A percentile compares a stretch with the other conserved stretches of the same genome.
Evolutionary conservation across 1,140 invertebrate genomes (phyloP).

Genomic region (Brachionus koreanus): DNA sequence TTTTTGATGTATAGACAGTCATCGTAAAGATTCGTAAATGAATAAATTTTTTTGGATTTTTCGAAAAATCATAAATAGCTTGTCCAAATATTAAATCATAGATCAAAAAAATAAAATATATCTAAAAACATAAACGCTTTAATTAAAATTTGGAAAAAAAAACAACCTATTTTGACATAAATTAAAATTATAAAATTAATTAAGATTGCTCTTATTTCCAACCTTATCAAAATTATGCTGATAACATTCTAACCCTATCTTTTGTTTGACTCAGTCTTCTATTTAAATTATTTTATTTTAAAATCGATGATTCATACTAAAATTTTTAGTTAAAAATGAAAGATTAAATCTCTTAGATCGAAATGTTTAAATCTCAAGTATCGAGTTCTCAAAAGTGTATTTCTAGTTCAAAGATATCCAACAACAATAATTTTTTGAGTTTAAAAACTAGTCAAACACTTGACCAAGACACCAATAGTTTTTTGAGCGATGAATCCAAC

Average conservation of each 20-base stretch:
- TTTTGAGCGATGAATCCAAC: neutral
- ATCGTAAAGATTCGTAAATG: no score
- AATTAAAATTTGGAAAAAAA: neutral
- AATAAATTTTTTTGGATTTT: no score
- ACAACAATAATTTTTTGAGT: no score
- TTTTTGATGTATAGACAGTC: no score
- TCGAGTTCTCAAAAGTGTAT: neutral
- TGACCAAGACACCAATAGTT: neutral
- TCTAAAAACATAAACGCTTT: neutral
- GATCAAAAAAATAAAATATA: neutral
- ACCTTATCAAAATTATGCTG: neutral
- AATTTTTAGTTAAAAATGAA: neutral
- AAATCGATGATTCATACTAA: neutral
- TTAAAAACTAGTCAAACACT: neutral
- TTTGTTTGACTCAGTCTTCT: neutral
- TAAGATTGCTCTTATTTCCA: neutral
- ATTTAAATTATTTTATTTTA: neutral
- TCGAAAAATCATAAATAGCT: no score
- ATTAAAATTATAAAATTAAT: neutral
- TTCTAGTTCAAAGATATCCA: neutral
- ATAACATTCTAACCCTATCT: neutral
- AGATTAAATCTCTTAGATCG: neutral
- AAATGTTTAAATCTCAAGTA: neutral
- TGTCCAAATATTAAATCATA: neutral
- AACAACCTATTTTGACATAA: neutral